Percentiles rank a stretch among this genome's conserved stretches.
These are phyloP conservation scores for Remorina albescens DNA, from an alignment of 2,797 vertebrate genomes.

Conservation along the genomic window DNA sequence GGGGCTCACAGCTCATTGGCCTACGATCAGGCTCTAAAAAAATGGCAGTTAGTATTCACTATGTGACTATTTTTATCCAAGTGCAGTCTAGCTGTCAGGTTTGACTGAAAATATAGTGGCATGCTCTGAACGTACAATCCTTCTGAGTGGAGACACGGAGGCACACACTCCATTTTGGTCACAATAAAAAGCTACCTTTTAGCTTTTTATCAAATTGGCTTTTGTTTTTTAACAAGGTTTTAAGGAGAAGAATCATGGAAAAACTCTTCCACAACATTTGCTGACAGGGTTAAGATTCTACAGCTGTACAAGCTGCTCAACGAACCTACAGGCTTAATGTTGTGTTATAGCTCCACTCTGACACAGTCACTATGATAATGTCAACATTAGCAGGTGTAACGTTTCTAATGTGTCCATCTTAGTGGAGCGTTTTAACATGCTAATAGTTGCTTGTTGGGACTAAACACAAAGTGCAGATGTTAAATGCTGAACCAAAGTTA, in stretches of 20 bases:
- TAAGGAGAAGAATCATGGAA: not conserved
- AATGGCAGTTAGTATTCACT: conserved; percentile 54
- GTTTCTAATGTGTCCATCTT: not conserved
- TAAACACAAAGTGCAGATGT: too few relatives aligned
- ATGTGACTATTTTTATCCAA: conserved; percentile 71
- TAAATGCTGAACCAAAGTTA: too few relatives aligned
- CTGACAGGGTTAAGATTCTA: not conserved
- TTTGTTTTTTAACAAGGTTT: conserved; percentile 2
- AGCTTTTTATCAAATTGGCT: too few relatives aligned
- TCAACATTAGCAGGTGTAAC: not conserved
- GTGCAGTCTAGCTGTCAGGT: conserved; percentile 55
- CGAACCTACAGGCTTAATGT: not conserved
- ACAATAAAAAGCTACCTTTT: conserved; percentile 23
- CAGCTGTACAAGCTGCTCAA: not conserved
- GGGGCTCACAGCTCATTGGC: conserved; percentile 48
- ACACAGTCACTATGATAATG: not conserved
- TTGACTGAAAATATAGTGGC: conserved; percentile 60
- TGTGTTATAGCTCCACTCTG: not conserved
- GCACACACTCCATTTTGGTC: conserved; percentile 33
- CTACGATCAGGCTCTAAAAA: conserved; percentile 42
- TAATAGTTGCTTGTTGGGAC: too few relatives aligned
- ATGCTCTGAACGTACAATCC: conserved; percentile 45
- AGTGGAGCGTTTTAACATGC: not conserved
- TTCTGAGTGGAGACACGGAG: conserved; percentile 31
- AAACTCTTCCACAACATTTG: not conserved